Evolutionary conservation across 2,797 vertebrate genomes (phyloP).

Genomic region (Falco biarmicus): DNA sequence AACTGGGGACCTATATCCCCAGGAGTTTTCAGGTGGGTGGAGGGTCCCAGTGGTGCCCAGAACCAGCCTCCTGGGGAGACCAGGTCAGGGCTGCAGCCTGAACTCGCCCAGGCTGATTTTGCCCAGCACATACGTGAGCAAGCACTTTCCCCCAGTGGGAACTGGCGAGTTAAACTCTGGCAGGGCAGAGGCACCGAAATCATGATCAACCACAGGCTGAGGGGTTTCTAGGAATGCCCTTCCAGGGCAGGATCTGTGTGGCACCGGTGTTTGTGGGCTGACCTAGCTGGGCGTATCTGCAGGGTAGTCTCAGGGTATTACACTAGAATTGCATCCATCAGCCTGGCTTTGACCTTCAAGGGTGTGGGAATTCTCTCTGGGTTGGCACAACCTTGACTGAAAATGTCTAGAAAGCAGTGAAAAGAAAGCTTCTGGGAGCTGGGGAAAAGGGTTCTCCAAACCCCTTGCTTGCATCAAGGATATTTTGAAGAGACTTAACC

Average conservation of each 20-base stretch:
- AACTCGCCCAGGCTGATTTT: background rate
- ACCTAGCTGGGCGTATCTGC: background rate
- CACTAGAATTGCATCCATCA: fast-evolving
- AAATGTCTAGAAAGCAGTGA: background rate
- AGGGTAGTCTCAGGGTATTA: background rate
- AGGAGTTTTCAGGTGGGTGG: background rate
- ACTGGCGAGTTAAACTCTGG: background rate
- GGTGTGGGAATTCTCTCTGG: background rate
- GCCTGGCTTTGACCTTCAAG: background rate
- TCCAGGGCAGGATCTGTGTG: background rate
- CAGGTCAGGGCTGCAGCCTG: too few species aligned
- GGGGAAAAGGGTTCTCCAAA: fast-evolving
- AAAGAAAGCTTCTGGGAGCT: background rate
- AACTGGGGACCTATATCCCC: background rate
- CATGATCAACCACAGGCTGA: fast-evolving
- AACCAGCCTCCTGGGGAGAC: background rate
- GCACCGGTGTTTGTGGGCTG: background rate
- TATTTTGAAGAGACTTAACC: too few species aligned
- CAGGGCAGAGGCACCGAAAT: background rate
- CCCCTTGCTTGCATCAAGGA: fast-evolving
- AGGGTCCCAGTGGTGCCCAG: background rate
- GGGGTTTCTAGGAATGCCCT: background rate
- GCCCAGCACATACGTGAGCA: background rate
- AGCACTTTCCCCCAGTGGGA: background rate
- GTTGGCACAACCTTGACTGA: background rate